A percentile compares a stretch with the other conserved stretches of the same genome.
These are phyloP conservation scores for Paragorgia papillata DNA, from an alignment of 92 coral and sea anemone genomes.

Conservation along the genomic window DNA sequence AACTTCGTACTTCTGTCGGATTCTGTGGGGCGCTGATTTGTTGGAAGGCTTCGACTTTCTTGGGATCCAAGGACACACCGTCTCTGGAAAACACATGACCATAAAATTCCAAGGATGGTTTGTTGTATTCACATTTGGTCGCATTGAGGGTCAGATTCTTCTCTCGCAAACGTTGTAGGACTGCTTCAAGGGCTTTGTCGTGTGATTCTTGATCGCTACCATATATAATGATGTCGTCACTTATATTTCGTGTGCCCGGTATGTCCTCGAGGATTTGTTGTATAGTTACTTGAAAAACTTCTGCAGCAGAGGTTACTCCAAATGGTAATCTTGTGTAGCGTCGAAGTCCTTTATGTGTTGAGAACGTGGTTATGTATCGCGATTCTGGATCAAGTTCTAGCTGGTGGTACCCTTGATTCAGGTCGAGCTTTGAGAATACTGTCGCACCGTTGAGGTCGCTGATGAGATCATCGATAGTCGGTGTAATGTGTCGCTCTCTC, in stretches of 20 bases:
- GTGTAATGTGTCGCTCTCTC: too few species aligned
- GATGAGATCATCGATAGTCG: too few species aligned
- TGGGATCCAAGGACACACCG: slow-evolving; percentile 33
- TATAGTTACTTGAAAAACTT: slow-evolving; percentile 1
- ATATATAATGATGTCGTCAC: slow-evolving; percentile 12
- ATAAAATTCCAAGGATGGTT: slow-evolving; percentile 52
- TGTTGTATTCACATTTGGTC: slow-evolving; percentile 48
- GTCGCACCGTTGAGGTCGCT: too few species aligned
- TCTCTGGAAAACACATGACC: slow-evolving; percentile 51
- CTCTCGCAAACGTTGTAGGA: slow-evolving; percentile 32
- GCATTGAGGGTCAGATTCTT: slow-evolving; percentile 42
- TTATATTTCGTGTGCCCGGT: slow-evolving; percentile 9
- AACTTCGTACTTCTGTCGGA: slow-evolving; percentile 31
- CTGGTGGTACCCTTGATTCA: not conserved
- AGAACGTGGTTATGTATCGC: slow-evolving; percentile 39
- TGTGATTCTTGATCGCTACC: slow-evolving; percentile 12
- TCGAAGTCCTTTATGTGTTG: slow-evolving; percentile 6
- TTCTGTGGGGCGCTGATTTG: slow-evolving; percentile 45
- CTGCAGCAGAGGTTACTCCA: slow-evolving; percentile 7
- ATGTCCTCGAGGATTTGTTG: slow-evolving; percentile 1
- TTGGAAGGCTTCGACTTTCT: slow-evolving; percentile 51
- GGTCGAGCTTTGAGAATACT: too few species aligned
- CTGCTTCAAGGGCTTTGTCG: slow-evolving; percentile 25
- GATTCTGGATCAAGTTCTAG: slow-evolving; percentile 11
- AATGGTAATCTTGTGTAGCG: slow-evolving; percentile 15